Conservation (phyloP, 2,888 invertebrate genomes). For the Pollenia griseotomentosa region DNA sequence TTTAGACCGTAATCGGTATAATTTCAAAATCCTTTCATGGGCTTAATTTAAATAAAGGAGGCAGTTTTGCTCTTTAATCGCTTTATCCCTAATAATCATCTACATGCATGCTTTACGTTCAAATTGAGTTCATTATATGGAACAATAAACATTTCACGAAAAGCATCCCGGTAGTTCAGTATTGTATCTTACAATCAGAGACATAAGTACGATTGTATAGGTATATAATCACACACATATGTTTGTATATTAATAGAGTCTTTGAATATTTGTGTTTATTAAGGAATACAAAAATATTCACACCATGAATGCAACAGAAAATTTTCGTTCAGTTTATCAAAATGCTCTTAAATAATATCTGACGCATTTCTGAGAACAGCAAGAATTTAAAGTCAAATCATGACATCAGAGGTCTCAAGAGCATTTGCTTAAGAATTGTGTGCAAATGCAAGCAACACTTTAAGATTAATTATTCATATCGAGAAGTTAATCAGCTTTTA, state of each 20-base stretch:
- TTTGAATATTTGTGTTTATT: not conserved
- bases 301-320: constrained; percentile 6
- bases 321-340: constrained; percentile 14
- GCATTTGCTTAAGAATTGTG: constrained; percentile 6
- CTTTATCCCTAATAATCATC: too few relatives aligned
- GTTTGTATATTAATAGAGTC: not conserved
- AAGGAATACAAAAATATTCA: constrained; percentile 9
- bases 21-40: too few relatives aligned
- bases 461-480: constrained; percentile 15
- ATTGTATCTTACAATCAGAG: not conserved
- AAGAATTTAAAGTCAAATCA: constrained; percentile 58
- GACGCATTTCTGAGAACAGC: constrained; percentile 48
- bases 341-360: constrained; percentile 40
- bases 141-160: constrained; percentile 33
- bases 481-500: not conserved
- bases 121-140: not conserved
- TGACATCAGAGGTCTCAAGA: constrained; percentile 27
- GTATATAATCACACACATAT: not conserved
- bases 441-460: not conserved
- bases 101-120: too few relatives aligned
- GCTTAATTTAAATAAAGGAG: too few relatives aligned
- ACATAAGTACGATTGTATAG: not conserved
- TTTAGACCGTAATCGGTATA: too few relatives aligned
- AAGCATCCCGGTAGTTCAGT: constrained; percentile 29
- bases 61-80: too few relatives aligned